Base-by-base conservation (phyloP, 2,113 vertebrate species). In the Calypte anna region DNA sequence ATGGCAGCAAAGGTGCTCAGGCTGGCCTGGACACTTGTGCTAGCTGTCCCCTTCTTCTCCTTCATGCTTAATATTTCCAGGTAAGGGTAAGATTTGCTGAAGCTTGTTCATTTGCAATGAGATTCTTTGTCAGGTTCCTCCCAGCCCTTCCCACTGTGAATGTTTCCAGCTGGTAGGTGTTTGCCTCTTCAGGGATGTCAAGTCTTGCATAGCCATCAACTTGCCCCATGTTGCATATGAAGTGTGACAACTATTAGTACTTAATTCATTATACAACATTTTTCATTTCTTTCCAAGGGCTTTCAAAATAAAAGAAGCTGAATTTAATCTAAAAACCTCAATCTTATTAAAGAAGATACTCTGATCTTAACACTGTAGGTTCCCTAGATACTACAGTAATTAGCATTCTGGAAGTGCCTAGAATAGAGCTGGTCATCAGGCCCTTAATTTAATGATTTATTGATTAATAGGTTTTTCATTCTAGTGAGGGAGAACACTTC, bases 371-470 rank as follows among this genome's bases (percentile, higher is more conserved):
- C 57, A 10, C 25, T n/a, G 9, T 76, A 53, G 27, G 11, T 59
- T 95, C 64, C 68, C 67, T 30, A 68, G 72, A 72, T 78, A 68
- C 19, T 72, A 10, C 36, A 82, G 31, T 83, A 82, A 95, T 96
- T 88, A 93, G 33, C 79, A 83, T 95, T 96, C 82, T 91, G 3
- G 46, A 82, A 93, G 72, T 51, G 68, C 75, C 44, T 27, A 28
- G 82, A 83, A 67, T 72, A 84, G 88, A 92, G 55, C 53, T 70
- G 68, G 80, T 91, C 0, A 0, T 78, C 82, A 90, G 82, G 33
- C 73, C 30, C 64, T 63, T 93, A 94, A 95, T 95, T 69, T 94
- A 93, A 83, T 94, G 87, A 94, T 94, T 90, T 96, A 93, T 90
- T 90, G 90, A 90, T 93, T 86, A 83, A 93, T 86, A 57, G 30